Evolutionary conservation across 53 echinoderm and acorn worm species (phyloP), one percentile per base, ranked within the genome.

Genomic region (Echinarachnius parma): DNA sequence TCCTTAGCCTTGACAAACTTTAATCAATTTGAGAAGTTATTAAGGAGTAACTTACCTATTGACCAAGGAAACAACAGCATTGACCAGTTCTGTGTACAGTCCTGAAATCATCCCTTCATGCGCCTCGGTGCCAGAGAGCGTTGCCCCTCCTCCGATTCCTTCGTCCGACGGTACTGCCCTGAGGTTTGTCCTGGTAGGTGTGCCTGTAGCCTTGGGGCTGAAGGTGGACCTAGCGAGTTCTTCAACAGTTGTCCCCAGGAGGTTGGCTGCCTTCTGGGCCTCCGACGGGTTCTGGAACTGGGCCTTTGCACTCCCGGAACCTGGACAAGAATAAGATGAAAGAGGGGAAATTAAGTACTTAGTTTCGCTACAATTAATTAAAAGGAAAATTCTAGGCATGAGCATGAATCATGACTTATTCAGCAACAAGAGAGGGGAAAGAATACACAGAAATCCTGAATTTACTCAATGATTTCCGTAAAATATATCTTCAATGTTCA

Each of bases 31-130:
- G n/a, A n/a, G n/a, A n/a, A n/a, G n/a, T n/a, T n/a, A n/a, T n/a
- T n/a, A n/a, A n/a, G n/a, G n/a, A n/a, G n/a, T n/a, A n/a, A n/a
- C n/a, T n/a, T 42, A 90, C 95, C 84, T 87, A 70, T 96, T 96
- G 16, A 96, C 81, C 11, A 91, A 80, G 0, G 90, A 87, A 14
- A 96, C 88, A 21, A 96, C 67, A 7, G 96, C 96, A 77, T 90
- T 91, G 65, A 96, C 91, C 55, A 87, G 60, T 60, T 96, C 96
- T 14, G 80, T 77, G 48, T 96, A 96, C 35, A 91, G 80, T 21
- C 96, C 96, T 9, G 92, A 84, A 58, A 85, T 78, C 96, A 96
- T 96, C 4, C 96, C 88, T 60, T 96, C 91, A 28, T 91, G 77
- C 10, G 91, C 87, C 19, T 96, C 96, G n/a, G n/a, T n/a, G n/a